Conservation (phyloP, 2,797 vertebrate genomes). For the Hydrocynus forskahlii region DNA sequence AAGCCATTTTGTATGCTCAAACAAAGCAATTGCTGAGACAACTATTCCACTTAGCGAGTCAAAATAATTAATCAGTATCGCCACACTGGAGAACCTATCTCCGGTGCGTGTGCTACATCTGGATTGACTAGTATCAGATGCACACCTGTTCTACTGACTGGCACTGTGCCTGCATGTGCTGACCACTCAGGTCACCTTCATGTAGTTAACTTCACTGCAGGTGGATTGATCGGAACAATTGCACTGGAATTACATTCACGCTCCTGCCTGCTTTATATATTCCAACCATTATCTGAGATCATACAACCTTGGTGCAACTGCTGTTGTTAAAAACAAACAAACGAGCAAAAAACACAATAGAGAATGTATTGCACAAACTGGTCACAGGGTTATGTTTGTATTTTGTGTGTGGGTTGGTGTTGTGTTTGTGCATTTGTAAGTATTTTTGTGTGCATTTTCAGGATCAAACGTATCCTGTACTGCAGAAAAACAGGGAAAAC, state of each 20-base stretch:
- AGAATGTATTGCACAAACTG: conserved; percentile 38
- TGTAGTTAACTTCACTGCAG: conserved; percentile 64
- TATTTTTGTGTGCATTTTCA: no score
- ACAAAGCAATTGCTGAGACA: conserved; percentile 43
- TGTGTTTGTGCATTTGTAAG: no score
- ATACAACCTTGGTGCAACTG: conserved; percentile 68
- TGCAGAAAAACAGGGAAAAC: no score
- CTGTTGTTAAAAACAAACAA: conserved; percentile 61
- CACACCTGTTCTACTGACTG: conserved; percentile 60
- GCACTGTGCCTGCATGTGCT: conserved; percentile 34
- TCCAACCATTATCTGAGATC: conserved; percentile 68
- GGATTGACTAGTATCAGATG: conserved; percentile 63
- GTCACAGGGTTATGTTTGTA: not conserved
- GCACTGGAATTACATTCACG: conserved; percentile 64
- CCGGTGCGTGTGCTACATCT: conserved; percentile 56
- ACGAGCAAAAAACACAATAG: conserved; percentile 60
- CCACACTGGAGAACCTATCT: conserved; percentile 43
- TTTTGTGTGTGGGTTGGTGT: no score
- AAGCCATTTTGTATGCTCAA: conserved; percentile 52
- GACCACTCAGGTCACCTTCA: conserved; percentile 64
- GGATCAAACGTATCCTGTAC: no score
- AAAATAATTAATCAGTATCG: conserved; percentile 53
- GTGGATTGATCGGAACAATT: conserved; percentile 65
- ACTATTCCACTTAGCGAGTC: conserved; percentile 48
- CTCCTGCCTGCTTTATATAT: conserved; percentile 58